Percentiles rank a stretch among this genome's conserved stretches.
These are phyloP conservation scores for Oophaga pumilio DNA, from an alignment of 2,113 vertebrate species.

Conservation along the genomic window DNA sequence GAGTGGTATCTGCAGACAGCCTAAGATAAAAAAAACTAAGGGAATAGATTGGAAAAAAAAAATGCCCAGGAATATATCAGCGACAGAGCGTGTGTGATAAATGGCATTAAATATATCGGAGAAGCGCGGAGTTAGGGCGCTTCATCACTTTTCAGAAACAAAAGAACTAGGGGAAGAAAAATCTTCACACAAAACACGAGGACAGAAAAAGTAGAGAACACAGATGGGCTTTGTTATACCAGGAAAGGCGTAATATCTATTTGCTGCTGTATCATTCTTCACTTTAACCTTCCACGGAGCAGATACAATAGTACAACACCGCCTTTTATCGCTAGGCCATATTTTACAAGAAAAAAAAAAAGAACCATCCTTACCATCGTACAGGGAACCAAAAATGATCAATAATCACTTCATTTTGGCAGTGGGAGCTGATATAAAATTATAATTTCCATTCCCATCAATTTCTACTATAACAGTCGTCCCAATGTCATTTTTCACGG, in stretches of 20 bases:
- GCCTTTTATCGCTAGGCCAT: not conserved
- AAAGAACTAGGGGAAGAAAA: conserved; percentile 11
- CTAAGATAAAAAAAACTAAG: conserved; percentile 58
- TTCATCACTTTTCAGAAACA: conserved; percentile 51
- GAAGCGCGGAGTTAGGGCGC: conserved; percentile 23
- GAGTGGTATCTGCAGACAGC: conserved; percentile 62
- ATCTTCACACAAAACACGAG: conserved; percentile 5
- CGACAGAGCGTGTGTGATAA: conserved; percentile 59
- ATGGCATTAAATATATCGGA: conserved; percentile 50
- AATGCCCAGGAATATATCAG: conserved; percentile 60
- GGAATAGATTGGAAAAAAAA: conserved; percentile 62
- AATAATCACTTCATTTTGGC: conserved; percentile 19
- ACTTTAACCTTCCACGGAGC: conserved; percentile 19
- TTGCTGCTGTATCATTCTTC: conserved; percentile 29
- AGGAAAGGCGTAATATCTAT: conserved; percentile 33
- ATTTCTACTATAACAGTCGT: not conserved
- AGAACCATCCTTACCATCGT: not conserved
- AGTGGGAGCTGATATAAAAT: not conserved
- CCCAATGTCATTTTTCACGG: not conserved
- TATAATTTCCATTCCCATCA: not conserved
- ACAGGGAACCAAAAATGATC: not conserved
- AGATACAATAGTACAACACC: conserved; percentile 24
- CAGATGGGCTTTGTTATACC: conserved; percentile 8
- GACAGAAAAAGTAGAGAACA: conserved; percentile 34
- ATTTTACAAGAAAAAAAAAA: conserved; percentile 2